Conservation (phyloP, 2,113 vertebrate species). For the Vimba vimba region DNA sequence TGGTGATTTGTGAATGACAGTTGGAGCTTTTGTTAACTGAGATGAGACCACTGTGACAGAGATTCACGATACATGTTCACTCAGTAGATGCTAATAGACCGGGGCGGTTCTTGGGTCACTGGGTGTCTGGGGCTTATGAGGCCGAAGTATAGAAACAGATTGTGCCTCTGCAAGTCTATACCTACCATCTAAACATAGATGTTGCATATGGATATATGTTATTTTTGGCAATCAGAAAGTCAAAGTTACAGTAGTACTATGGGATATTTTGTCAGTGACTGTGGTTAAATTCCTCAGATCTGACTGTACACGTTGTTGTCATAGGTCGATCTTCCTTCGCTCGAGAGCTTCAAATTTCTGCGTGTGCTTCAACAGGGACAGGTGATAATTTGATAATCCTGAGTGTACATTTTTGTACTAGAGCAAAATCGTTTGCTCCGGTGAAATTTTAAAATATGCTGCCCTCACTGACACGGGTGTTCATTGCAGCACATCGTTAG, state of each 20-base stretch:
- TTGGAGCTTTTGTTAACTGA: background rate
- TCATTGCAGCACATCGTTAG: background rate
- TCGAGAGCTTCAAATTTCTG: background rate
- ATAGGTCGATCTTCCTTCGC: background rate
- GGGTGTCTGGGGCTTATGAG: background rate
- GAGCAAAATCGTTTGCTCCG: background rate
- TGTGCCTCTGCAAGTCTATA: background rate
- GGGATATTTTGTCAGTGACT: slow-evolving; percentile 20
- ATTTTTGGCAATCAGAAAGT: background rate
- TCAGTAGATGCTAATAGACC: background rate
- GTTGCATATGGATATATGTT: background rate
- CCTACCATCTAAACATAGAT: background rate
- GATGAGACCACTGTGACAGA: slow-evolving; percentile 1
- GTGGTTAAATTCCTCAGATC: slow-evolving; percentile 9
- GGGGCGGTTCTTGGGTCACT: background rate
- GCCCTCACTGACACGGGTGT: background rate
- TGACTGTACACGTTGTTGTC: background rate
- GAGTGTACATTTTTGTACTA: background rate
- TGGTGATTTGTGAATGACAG: background rate
- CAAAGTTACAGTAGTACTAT: background rate
- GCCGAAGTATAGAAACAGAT: background rate
- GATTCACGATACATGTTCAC: background rate
- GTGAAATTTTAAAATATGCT: background rate
- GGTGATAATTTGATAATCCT: slow-evolving; percentile 38
- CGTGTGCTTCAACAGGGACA: slow-evolving; percentile 34